Base-by-base conservation (phyloP, 2,797 vertebrate genomes). In the Chromobotia macracanthus region DNA sequence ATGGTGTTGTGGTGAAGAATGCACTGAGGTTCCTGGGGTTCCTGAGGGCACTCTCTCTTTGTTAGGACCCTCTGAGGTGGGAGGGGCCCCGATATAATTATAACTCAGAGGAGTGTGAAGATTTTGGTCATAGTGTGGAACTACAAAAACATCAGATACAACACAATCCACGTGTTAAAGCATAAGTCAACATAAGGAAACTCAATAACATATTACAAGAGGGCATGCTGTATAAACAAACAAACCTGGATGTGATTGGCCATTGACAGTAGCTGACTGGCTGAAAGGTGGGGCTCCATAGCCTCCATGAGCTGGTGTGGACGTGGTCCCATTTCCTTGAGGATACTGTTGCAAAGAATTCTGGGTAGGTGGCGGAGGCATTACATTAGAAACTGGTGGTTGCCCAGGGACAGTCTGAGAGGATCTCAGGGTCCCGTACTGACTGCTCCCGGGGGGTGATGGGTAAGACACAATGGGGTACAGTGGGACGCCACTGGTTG, bases 391-490 rank as follows among this genome's bases (percentile, higher is more conserved):
- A 85, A 90, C 84, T 77, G 88, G 92, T 0, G 82, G 82, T 7
- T 83, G 86, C 11, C 90, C 92, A 83, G 85, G 6, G 13, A 87
- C 69, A 81, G 83, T 91, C 86, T 95, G 95, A 21, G 93, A 93
- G 68, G 95, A 95, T 86, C 92, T 85, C 55, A 91, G 76, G 1
- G 91, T 92, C 72, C 94, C 94, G 3, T 96, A 96, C 58, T 93
- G 92, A 83, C 90, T 87, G 44, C 90, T 93, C 81, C 92, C 91
- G 68, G 94, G 92, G 1, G 86, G 85, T 0, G 95, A 91, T 1
- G 93, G 91, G 84, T 96, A 96, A 0, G 94, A 94, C 84, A 95
- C 89, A 7, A 93, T 92, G 50, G 95, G 93, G 83, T 95, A 94
- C 7, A 90, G 51, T 21, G 93, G 89, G 79, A 88, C 88, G 21